A percentile compares a stretch with the other conserved stretches of the same genome.
phyloP scores from a whole-genome alignment of 2,888 invertebrate species.

The Yponomeuta cagnagella region DNA sequence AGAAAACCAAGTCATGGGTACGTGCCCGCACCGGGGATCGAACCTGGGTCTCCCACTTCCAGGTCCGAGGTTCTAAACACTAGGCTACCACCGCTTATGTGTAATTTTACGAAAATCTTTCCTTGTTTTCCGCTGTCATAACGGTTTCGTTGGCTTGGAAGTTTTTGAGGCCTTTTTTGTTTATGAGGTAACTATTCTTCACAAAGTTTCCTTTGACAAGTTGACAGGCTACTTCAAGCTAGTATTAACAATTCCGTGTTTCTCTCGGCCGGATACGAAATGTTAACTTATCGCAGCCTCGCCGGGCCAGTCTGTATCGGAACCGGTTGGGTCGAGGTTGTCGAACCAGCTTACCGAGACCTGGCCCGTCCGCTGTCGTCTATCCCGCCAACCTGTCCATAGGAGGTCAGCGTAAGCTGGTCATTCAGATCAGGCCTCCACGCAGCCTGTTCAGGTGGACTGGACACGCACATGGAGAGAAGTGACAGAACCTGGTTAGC shows the following conservation, averaged over 20 bases:
- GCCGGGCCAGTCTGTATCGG: constrained; percentile 39
- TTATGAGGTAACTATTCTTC: too few species aligned
- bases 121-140: too few species aligned
- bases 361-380: background rate
- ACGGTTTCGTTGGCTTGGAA: too few species aligned
- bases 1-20: too few species aligned
- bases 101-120: too few species aligned
- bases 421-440: background rate
- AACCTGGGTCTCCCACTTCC: too few species aligned
- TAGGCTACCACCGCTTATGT: too few species aligned
- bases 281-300: constrained; percentile 49
- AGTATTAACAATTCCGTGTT: constrained; percentile 19
- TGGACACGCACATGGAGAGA: constrained; percentile 2
- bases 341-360: constrained; percentile 28
- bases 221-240: too few species aligned
- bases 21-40: too few species aligned
- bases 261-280: constrained; percentile 32
- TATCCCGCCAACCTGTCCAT: background rate
- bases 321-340: constrained; percentile 62
- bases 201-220: too few species aligned
- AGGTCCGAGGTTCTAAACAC: too few species aligned
- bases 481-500: background rate
- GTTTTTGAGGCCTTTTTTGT: too few species aligned
- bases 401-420: background rate
- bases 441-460: background rate